phyloP scores from a whole-genome alignment of 2,888 invertebrate genomes.

The Girardia tigrina region DNA sequence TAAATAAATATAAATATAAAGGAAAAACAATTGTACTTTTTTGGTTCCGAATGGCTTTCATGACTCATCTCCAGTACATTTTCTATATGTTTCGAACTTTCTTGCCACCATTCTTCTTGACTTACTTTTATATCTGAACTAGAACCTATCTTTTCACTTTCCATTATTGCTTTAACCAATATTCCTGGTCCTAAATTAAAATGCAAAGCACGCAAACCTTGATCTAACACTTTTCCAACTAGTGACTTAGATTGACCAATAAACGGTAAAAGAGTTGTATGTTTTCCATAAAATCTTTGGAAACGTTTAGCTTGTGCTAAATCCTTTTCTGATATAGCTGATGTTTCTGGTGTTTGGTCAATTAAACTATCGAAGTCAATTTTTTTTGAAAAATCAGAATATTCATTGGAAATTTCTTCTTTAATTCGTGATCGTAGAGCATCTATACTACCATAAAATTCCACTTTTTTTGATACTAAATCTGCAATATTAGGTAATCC shows the following conservation, averaged over 20 bases:
- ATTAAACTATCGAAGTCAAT: neutral
- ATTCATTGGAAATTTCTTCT: constrained; percentile 6
- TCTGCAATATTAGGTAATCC: neutral
- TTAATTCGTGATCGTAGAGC: neutral
- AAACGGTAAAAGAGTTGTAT: constrained; percentile 2
- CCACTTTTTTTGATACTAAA: neutral
- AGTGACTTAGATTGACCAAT: neutral
- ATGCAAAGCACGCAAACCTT: constrained; percentile 3
- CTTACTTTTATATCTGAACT: neutral
- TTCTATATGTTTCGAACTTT: neutral
- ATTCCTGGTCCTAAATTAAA: neutral
- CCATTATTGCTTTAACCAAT: neutral
- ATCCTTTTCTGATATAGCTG: neutral
- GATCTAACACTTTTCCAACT: neutral
- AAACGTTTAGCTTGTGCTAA: neutral
- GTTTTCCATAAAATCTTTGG: constrained; percentile 13
- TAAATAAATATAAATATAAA: too few relatives aligned
- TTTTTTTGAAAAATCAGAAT: neutral
- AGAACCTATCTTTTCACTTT: neutral
- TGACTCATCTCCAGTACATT: neutral
- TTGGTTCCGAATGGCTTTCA: neutral
- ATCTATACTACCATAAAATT: constrained; percentile 7
- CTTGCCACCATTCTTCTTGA: neutral
- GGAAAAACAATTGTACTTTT: too few relatives aligned
- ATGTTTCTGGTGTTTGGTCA: neutral